A percentile compares a stretch with the other conserved stretches of the same genome.
Evolutionary conservation across 53 echinoderm and acorn worm species (phyloP).

Genomic region (Henricia sp.): DNA sequence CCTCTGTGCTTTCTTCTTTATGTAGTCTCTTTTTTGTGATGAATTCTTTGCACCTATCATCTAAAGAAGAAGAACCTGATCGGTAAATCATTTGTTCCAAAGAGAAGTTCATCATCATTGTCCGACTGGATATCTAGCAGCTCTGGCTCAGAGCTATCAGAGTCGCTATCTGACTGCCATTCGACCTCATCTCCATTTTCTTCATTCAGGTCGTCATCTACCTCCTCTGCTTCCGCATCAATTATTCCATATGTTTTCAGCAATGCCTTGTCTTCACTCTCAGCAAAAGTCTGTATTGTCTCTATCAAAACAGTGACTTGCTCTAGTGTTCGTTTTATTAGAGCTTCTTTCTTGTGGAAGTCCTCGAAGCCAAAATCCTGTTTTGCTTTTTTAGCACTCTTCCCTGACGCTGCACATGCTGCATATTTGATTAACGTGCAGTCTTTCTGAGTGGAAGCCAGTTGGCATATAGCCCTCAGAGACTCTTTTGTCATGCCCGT

Average conservation of each 20-base stretch:
- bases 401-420: neutral
- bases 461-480: neutral
- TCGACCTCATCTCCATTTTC: neutral
- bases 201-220: neutral
- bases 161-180: too few species aligned
- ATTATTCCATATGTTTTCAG: neutral
- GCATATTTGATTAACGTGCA: slow-evolving; percentile 30
- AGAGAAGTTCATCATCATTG: slow-evolving; percentile 42
- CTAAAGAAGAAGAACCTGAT: neutral
- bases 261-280: too few species aligned
- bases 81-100: too few species aligned
- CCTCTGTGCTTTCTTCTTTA: neutral
- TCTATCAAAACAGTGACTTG: neutral
- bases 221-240: neutral
- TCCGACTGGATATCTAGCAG: slow-evolving; percentile 13
- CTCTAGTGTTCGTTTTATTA: neutral
- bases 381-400: neutral
- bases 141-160: neutral
- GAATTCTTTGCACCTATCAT: neutral
- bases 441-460: slow-evolving; percentile 46
- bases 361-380: neutral
- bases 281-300: neutral
- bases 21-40: neutral
- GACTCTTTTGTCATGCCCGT: neutral
- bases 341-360: neutral